These are phyloP conservation scores for Latrodectus hesperus DNA, from an alignment of 2,888 invertebrate genomes.

Conservation along the genomic window DNA sequence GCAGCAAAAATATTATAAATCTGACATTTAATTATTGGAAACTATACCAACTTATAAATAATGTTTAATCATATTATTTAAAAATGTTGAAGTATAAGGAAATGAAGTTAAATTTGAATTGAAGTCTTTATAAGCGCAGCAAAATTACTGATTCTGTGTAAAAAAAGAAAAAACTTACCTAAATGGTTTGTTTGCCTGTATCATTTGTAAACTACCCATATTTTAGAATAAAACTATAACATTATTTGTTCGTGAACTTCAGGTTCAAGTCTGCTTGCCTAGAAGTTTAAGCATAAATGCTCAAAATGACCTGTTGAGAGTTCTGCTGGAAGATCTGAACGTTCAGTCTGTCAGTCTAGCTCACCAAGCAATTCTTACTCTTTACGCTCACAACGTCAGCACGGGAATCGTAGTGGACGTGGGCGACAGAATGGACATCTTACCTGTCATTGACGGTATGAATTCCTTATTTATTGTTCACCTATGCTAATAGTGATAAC, in stretches of 20 bases:
- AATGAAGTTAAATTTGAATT: too few species aligned
- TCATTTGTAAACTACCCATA: background rate
- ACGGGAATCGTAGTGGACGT: conserved; percentile 80
- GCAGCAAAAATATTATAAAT: too few species aligned
- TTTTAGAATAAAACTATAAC: background rate
- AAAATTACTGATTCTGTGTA: too few species aligned
- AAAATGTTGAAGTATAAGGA: too few species aligned
- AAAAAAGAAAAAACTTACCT: too few species aligned
- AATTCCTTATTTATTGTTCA: background rate
- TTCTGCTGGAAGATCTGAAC: conserved; percentile 76
- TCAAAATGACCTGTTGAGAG: conserved; percentile 75
- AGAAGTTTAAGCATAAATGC: conserved; percentile 76
- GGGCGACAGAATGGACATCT: conserved; percentile 78
- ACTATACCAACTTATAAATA: too few species aligned
- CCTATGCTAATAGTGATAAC: background rate
- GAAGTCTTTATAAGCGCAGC: too few species aligned
- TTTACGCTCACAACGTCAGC: conserved; percentile 79
- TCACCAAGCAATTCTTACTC: conserved; percentile 78
- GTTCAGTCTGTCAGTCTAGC: conserved; percentile 77
- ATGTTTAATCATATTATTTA: too few species aligned
- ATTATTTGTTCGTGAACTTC: background rate
- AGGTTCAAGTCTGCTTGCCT: conserved; percentile 74
- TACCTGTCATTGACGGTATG: conserved; percentile 79
- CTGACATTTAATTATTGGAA: too few species aligned
- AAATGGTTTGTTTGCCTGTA: too few species aligned